phyloP scores from a whole-genome alignment of 2,797 vertebrate genomes.

The Rhynchonycteris naso region DNA sequence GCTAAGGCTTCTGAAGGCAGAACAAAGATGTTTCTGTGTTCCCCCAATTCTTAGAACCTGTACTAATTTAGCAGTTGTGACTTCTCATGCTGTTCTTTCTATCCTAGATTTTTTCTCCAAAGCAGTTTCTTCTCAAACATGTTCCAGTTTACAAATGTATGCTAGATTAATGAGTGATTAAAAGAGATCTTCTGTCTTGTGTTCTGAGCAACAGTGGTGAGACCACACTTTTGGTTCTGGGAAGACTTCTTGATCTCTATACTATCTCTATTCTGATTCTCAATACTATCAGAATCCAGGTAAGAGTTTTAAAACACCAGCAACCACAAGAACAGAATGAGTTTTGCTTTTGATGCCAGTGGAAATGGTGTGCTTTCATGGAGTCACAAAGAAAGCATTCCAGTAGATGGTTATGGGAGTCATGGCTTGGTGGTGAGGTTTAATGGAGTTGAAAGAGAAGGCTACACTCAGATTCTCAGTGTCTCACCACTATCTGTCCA shows the following conservation, averaged over 20 bases:
- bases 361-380: no score
- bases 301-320: not conserved
- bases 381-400: no score
- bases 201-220: not conserved
- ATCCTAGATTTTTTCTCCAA: not conserved
- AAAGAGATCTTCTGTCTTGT: not conserved
- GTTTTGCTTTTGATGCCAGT: not conserved
- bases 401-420: no score
- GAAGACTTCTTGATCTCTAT: not conserved
- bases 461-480: no score
- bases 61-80: not conserved
- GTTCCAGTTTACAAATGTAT: not conserved
- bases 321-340: not conserved
- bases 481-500: no score
- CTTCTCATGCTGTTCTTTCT: not conserved
- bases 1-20: not conserved
- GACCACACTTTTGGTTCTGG: not conserved
- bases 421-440: no score
- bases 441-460: no score
- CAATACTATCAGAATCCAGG: not conserved
- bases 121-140: not conserved
- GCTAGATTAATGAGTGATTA: not conserved
- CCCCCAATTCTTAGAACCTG: not conserved
- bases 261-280: no score
- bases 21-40: not conserved